Evolutionary conservation across 1,140 invertebrate species (phyloP), one percentile per base, ranked within the genome.

Genomic region (Drosophila nikananu): DNA sequence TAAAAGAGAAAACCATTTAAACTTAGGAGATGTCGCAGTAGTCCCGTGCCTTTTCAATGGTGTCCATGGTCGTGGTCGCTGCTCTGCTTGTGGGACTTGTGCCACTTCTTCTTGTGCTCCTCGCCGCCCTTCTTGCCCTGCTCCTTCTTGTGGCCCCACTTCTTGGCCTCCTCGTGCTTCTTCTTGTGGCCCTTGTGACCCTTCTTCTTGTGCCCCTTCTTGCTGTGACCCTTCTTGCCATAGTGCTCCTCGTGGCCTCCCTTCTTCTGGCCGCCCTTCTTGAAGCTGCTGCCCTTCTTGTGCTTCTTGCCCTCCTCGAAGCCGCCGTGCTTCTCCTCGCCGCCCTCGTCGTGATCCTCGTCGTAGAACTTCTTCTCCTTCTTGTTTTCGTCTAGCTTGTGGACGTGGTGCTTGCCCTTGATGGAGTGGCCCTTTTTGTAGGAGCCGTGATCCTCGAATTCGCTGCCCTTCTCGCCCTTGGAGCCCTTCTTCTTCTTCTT

Each of bases 331-430:
- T 95, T 95, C 86, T 95, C 94, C 80, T 96, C 95, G 67, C 96
- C 95, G 4, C 96, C 96, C 15, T 96, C 96, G 73, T 96, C 96
- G 89, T 97, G 96, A 91, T 95, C 95, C 90, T 97, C 96, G 62
- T 97, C 96, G 86, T 97, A 97, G 93, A 97, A 97, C 79, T 97
- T 96, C 86, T 97, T 96, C 78, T 97, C 96, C 92, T 97, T 97
- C 77, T 97, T 96, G 82, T 95, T 97, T 92, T 97, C 96, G 83
- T 97, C 96, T 19, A 93, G 71, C 86, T 97, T 97, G 90, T 97
- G 96, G 9, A 96, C 95, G 81, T 96, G 96, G 87, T 97, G 95
- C 80, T 97, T 96, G 84, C 96, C 97, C 1, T 96, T 96, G 52
- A 95, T 96, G 3, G 96, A 96, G 92, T 97, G 96, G 0, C 96